Percentiles rank a stretch among this genome's conserved stretches.
These are phyloP conservation scores for Micrasema longulum DNA, from an alignment of 1,140 invertebrate species.

Conservation along the genomic window DNA sequence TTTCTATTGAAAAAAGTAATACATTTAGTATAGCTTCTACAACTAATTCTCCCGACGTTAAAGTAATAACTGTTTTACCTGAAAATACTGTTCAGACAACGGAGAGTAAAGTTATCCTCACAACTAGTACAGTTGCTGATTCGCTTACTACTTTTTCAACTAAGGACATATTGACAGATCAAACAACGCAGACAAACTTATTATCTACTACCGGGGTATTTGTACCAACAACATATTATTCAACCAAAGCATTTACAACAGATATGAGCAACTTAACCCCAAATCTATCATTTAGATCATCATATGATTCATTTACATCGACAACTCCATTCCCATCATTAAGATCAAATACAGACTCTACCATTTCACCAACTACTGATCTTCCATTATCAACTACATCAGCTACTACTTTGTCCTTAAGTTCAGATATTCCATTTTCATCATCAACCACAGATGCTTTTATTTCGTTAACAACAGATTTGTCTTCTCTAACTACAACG, in stretches of 20 bases:
- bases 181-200: constrained; percentile 8
- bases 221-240: constrained; percentile 3
- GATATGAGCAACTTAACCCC: too few relatives aligned
- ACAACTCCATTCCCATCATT: not conserved
- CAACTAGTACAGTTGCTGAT: not conserved
- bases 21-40: not conserved
- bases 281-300: constrained; percentile 11
- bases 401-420: constrained; percentile 11
- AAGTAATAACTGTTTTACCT: not conserved
- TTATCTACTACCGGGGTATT: not conserved
- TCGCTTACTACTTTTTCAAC: not conserved
- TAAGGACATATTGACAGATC: not conserved
- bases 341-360: not conserved
- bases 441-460: not conserved
- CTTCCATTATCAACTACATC: constrained; percentile 4
- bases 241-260: constrained; percentile 1
- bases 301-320: not conserved
- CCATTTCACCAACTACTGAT: not conserved
- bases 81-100: constrained; percentile 10
- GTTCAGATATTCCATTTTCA: not conserved
- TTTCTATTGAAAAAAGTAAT: constrained; percentile 3
- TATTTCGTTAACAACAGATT: constrained; percentile 49
- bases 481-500: constrained; percentile 53
- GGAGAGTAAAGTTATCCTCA: constrained; percentile 12
- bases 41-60: not conserved